Percentiles rank a stretch among this genome's conserved stretches.
Evolutionary conservation across 2,888 invertebrate species (phyloP).

Genomic region (Oegoconia quadripuncta): DNA sequence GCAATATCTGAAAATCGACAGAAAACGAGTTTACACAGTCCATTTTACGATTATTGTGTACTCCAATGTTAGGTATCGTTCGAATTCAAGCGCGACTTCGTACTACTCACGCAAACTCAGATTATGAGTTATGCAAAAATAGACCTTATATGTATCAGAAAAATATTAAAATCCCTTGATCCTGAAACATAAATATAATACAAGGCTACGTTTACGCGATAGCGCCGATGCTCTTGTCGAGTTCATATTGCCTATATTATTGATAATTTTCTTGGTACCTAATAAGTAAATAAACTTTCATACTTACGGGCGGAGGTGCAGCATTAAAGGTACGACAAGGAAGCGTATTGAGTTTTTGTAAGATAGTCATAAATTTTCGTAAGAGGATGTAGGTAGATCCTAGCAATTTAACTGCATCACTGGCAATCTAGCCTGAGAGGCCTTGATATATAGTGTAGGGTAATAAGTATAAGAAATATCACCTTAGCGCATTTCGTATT

Average conservation of each 20-base stretch:
- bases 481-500: no score
- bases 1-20: conserved; percentile 56
- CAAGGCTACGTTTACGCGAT: conserved; percentile 3
- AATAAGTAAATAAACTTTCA: conserved; percentile 9
- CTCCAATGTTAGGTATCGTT: conserved; percentile 64
- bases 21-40: conserved; percentile 67
- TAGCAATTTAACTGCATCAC: no score
- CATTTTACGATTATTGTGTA: conserved; percentile 68
- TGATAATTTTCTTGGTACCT: conserved; percentile 6
- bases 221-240: background rate
- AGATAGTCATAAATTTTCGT: no score
- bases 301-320: background rate
- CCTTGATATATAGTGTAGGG: no score
- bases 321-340: conserved; percentile 3
- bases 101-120: conserved; percentile 49
- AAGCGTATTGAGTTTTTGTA: no score
- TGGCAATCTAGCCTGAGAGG: no score
- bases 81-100: conserved; percentile 62
- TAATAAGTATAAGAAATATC: no score
- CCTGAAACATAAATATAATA: conserved; percentile 1
- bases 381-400: no score
- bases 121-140: conserved; percentile 18
- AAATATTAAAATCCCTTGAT: conserved; percentile 17
- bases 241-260: no score
- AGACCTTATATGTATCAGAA: conserved; percentile 11